Evolutionary conservation across 2,113 vertebrate species (phyloP), one percentile per base, ranked within the genome.

Genomic region (Anolis carolinensis): DNA sequence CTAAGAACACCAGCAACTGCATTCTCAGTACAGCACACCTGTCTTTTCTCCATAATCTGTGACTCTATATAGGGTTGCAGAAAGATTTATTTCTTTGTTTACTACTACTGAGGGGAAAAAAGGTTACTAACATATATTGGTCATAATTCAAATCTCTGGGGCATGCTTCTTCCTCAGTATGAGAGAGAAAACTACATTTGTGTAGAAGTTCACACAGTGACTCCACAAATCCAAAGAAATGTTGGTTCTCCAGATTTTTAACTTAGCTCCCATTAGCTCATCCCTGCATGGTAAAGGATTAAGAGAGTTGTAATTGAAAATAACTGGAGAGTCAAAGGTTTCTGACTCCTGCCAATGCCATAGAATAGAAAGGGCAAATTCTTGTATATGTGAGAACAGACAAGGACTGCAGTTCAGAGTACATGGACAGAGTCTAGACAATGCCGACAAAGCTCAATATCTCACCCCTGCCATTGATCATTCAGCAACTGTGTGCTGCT

Each of bases 41-140:
- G 18, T 14, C 48, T 71, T 27, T 32, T 48, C 4, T 73, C 77
- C 48, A 68, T 52, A 23, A 79, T 78, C n/a, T 55, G 52, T 7
- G 9, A 52, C 18, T 71, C 39, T n/a, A 18, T 50, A 20, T 25
- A 71, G 6, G 34, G 81, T 48, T 81, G 63, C 30, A 71, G 25
- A 34, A 48, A 72, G 48, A 59, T 10, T 90, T 52, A 84, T 83
- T 91, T 92, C 30, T 75, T 44, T 0, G 0, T 74, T 27, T 90
- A 68, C 23, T 92, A 80, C 65, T 55, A 48, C 67, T 81, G 55
- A 18, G 50, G 90, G 68, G 36, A 89, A 87, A 90, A 81, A 90
- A 85, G 75, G 92, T 74, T 34, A 83, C 85, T 84, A 68, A 36
- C 82, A 77, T 75, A 88, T 89, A 55, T 72, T 82, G 91, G 65